Evolutionary conservation across 2,888 invertebrate genomes (phyloP).

Genomic region (Caenorhabditis becei): DNA sequence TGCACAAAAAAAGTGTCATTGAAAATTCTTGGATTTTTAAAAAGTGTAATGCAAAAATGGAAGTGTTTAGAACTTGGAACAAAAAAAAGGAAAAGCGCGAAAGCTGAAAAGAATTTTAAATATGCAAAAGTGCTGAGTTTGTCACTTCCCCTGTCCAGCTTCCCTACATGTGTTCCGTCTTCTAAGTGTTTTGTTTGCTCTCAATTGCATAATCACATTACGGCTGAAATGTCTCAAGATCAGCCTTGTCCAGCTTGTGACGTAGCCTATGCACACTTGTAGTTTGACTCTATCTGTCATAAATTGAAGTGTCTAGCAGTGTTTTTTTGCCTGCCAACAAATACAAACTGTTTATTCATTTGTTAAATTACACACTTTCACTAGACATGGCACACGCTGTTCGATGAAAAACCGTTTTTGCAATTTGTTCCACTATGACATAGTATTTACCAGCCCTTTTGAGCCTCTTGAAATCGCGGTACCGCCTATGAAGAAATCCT

Average conservation of each 20-base stretch:
- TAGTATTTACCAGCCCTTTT: slow-evolving; percentile 34
- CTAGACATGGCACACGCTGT: slow-evolving; percentile 4
- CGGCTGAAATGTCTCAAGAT: neutral
- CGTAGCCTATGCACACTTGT: slow-evolving; percentile 3
- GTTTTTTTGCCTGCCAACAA: slow-evolving; percentile 16
- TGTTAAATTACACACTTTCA: slow-evolving; percentile 13
- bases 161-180: too few relatives aligned
- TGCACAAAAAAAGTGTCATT: too few relatives aligned
- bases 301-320: slow-evolving; percentile 15
- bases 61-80: too few relatives aligned
- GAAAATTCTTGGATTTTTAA: too few relatives aligned
- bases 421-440: slow-evolving; percentile 34
- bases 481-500: slow-evolving; percentile 1
- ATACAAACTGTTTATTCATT: slow-evolving; percentile 19
- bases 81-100: too few relatives aligned
- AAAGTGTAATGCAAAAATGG: too few relatives aligned
- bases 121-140: too few relatives aligned
- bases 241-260: neutral
- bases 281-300: neutral
- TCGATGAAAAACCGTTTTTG: slow-evolving; percentile 14
- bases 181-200: neutral
- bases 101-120: too few relatives aligned
- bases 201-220: too few relatives aligned
- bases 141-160: too few relatives aligned
- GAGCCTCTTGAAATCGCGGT: slow-evolving; percentile 8